These are phyloP conservation scores for Microctenopoma lineatum DNA, from an alignment of 2,797 vertebrate species.

Conservation along the genomic window DNA sequence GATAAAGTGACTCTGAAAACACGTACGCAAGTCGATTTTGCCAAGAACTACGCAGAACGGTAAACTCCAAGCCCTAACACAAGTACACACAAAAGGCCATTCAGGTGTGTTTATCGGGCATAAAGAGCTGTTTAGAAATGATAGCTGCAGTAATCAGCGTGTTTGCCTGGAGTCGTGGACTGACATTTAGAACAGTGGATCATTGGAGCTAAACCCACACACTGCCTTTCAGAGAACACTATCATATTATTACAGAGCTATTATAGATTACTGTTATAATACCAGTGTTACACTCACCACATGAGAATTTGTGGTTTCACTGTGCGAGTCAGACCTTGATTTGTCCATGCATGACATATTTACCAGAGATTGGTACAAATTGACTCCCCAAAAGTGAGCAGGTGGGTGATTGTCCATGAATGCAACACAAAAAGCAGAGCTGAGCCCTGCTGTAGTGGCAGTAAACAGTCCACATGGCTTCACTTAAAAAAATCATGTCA, in stretches of 20 bases:
- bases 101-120: constrained; percentile 57
- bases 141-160: constrained; percentile 69
- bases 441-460: constrained; percentile 9
- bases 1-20: constrained; percentile 55
- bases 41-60: constrained; percentile 38
- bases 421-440: constrained; percentile 21
- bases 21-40: constrained; percentile 56
- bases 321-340: constrained; percentile 35
- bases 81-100: constrained; percentile 36
- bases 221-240: constrained; percentile 46
- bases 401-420: constrained; percentile 27
- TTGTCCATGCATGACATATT: constrained; percentile 38
- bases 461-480: constrained; percentile 23
- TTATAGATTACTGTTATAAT: constrained; percentile 55
- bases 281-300: constrained; percentile 27
- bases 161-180: constrained; percentile 63
- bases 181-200: constrained; percentile 77
- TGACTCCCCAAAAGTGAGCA: constrained; percentile 41
- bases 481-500: constrained; percentile 33
- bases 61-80: constrained; percentile 28
- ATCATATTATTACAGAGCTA: constrained; percentile 59
- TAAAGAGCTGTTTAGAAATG: constrained; percentile 59
- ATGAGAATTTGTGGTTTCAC: constrained; percentile 35
- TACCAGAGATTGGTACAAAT: constrained; percentile 47
- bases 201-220: constrained; percentile 64